Evolutionary conservation across 2,113 vertebrate genomes (phyloP), one percentile per base, ranked within the genome.

Genomic region (Rhynchomys soricoides): DNA sequence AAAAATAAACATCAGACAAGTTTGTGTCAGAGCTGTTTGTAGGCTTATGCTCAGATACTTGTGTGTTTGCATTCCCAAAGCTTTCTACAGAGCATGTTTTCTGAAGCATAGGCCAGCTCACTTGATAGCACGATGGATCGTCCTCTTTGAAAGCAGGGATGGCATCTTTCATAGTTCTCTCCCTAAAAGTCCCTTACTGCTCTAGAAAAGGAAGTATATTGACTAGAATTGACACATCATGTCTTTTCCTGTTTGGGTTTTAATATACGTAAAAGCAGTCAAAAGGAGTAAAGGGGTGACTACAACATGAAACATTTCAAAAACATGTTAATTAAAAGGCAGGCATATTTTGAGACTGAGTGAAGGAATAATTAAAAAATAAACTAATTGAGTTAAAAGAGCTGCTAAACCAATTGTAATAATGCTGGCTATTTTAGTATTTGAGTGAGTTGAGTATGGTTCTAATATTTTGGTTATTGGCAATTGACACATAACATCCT

Each of bases 291-390:
- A 9, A 0, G 21, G 37, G n/a, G 10, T 4, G 31, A 78, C 37
- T 86, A 26, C 75, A 64, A 74, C 21, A 62, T 79, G 64, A 71
- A 93, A 71, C 8, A 57, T 59, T 95, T 90, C 6, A 89, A 88
- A 55, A 95, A 75, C 78, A 52, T 90, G 31, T 52, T 1, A 52
- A 90, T 86, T 71, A 82, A 92, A 97, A 93, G 26, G n/a, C 86
- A 95, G 50, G 77, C 93, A 81, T 86, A 57, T 50, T 45, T 7
- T 43, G 40, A 19, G n/a, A 92, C 4, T 11, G 66, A 26, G 26
- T 86, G 40, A 73, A 71, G 40, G 71, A 82, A 92, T n/a, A 52
- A 75, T 74, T 62, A 43, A 87, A 93, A 90, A 94, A 90, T n/a
- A 7, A 22, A 90, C 77, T 34, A 66, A 64, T 91, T 91, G 9